Base-by-base conservation (phyloP, 2,888 invertebrate species). In the Volucella bombylans region DNA sequence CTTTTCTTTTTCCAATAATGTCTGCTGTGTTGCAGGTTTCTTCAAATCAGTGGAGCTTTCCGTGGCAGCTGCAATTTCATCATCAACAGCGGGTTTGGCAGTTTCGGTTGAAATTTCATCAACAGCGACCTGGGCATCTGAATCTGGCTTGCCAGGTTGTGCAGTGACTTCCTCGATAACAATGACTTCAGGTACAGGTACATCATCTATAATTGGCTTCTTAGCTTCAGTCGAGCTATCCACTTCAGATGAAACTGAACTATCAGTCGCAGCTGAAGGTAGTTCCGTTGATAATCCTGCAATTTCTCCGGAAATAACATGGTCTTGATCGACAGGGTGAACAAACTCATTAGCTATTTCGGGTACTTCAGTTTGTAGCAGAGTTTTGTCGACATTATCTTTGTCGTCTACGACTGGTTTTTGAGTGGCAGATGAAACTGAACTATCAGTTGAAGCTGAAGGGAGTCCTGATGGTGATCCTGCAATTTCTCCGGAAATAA, bases 41-140 rank as follows among this genome's bases (percentile, higher is more conserved):
- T 55, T 57, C 39, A 38, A 52, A 6, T 45, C 64, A 54, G 15
- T 10, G 8, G 67, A 49, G 11, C 45, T 73, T 59, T 54, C 65
- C 15, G 55, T 77, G 38, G 15, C 59, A 39, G 18, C 1, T 69
- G 61, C 18, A 38, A 54, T 11, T 39, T 59, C 62, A 4, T 23
- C 50, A 14, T 52, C 15, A 45, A 82, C 52, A 9, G 87, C 83
- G n/a, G 78, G 59, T 39, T 64, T 77, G 52, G 38, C 41, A 49
- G 65, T 61, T 15, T 72, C 86, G 2, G 55, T n/a, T 11, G 41
- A 14, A 6, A 38, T 52, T 41, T 76, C 76, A 11, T 76, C 54
- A 43, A 54, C 15, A 43, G 69, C 38, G 14, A 76, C 54, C 73
- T 88, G 87, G 10, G 85, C 77, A 50, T 87, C 87, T 23, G 87